Evolutionary conservation across 2,888 invertebrate genomes (phyloP), one percentile per base, ranked within the genome.

Genomic region (Tetropium fuscum): DNA sequence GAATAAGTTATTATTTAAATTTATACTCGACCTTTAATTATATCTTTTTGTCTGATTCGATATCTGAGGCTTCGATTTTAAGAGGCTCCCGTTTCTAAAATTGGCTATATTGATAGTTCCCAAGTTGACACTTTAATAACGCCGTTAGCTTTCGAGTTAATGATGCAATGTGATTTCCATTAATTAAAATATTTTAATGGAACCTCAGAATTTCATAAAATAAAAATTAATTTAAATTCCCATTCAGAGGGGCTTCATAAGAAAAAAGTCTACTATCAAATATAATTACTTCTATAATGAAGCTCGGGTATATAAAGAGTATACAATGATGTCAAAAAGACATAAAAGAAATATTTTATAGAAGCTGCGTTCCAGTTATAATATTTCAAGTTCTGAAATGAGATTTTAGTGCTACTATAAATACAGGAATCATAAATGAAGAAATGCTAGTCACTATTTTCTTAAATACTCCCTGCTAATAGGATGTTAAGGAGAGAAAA

Each of bases 131-230:
- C 38, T 40, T 51, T 51, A 51, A 51, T 40, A 40, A 51, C 25
- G 34, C 18, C 40, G 34, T 8, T n/a, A 18, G 7, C 40, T 27
- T 48, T 48, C 34, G 22, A 40, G 40, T 27, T 51, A 40, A 51
- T 51, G 51, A 40, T 40, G 51, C 51, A 40, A 10, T 16, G 38
- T 38, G 51, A 51, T 51, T 38, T 40, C 34, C 27, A 51, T 51
- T 51, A 38, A 51, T 51, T 40, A 40, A 38, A 40, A 40, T 16
- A 51, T 51, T 51, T 51, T 51, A 51, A 51, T 27, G 10, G 27
- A 13, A 27, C 43, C n/a, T 13, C 15, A 15, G 36, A 6, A 36
- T 27, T 25, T 13, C 44, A 44, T 16, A 44, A 15, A 13, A 27
- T 25, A 43, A 11, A 15, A 27, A 44, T 16, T 25, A 27, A 25